A percentile compares a stretch with the other conserved stretches of the same genome.
These are phyloP conservation scores for Lamprologus sp. DNA, from an alignment of 2,113 vertebrate species.

Conservation along the genomic window DNA sequence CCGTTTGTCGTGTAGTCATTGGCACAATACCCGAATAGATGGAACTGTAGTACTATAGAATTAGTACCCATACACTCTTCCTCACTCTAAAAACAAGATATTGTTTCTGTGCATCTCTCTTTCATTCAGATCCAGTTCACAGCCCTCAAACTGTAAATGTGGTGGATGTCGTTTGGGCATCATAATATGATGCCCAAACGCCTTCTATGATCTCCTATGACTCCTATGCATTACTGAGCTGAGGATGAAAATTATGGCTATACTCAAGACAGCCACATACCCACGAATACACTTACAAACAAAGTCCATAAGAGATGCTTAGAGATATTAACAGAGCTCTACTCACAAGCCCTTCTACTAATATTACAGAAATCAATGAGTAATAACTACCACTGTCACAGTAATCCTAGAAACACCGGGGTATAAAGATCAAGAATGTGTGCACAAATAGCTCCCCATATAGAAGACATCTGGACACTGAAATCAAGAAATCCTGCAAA, in stretches of 20 bases:
- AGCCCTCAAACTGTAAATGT: conserved; percentile 88
- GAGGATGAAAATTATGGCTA: not conserved
- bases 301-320: not conserved
- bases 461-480: not conserved
- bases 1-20: not conserved
- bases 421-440: not conserved
- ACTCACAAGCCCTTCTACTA: not conserved
- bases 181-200: conserved; percentile 45
- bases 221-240: not conserved
- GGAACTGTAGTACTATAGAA: not conserved
- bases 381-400: not conserved
- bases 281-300: not conserved
- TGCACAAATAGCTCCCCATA: not conserved
- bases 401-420: not conserved
- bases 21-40: not conserved
- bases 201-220: not conserved
- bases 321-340: not conserved
- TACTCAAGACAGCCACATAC: not conserved
- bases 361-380: not conserved
- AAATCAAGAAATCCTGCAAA: not conserved
- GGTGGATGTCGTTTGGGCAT: conserved; percentile 73
- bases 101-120: not conserved
- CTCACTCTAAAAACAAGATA: not conserved
- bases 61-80: not conserved
- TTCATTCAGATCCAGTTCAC: conserved; percentile 83